Conservation (phyloP, 2,113 vertebrate genomes). For the Ammospiza caudacuta region DNA sequence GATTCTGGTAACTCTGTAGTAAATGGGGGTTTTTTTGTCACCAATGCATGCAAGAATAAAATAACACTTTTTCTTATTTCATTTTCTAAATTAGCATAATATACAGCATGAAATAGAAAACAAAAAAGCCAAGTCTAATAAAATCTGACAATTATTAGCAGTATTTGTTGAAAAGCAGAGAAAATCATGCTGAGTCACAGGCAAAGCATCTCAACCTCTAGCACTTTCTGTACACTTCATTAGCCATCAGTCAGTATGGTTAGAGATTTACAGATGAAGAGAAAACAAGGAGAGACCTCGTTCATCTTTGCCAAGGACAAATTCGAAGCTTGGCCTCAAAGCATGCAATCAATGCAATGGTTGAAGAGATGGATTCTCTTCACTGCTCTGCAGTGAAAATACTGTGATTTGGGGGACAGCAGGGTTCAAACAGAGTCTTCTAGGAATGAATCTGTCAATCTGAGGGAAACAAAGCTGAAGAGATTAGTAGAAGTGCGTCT, state of each 20-base stretch:
- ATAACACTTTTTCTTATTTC: not conserved
- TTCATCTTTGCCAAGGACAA: not conserved
- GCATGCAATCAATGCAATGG: not conserved
- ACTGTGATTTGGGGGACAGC: not conserved
- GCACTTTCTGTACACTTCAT: conserved; percentile 12
- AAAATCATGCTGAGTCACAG: conserved; percentile 26
- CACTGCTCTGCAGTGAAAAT: not conserved
- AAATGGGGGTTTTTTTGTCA: not conserved
- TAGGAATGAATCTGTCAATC: not conserved
- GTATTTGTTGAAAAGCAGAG: conserved; percentile 18
- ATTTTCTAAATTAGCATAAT: conserved; percentile 9
- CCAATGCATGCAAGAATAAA: not conserved
- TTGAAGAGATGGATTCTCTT: not conserved
- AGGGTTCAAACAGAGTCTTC: not conserved
- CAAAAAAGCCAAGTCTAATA: conserved; percentile 14
- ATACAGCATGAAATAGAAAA: conserved; percentile 6
- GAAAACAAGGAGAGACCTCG: conserved; percentile 7
- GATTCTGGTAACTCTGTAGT: not conserved
- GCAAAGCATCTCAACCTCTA: conserved; percentile 28
- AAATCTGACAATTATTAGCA: conserved; percentile 33
- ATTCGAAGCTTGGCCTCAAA: not conserved
- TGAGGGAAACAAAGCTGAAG: not conserved
- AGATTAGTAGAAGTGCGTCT: not conserved
- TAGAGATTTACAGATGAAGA: conserved; percentile 15
- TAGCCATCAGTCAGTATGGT: conserved; percentile 12